These are phyloP conservation scores for Chrysemys picta DNA, from an alignment of 2,113 vertebrate species.

Conservation along the genomic window DNA sequence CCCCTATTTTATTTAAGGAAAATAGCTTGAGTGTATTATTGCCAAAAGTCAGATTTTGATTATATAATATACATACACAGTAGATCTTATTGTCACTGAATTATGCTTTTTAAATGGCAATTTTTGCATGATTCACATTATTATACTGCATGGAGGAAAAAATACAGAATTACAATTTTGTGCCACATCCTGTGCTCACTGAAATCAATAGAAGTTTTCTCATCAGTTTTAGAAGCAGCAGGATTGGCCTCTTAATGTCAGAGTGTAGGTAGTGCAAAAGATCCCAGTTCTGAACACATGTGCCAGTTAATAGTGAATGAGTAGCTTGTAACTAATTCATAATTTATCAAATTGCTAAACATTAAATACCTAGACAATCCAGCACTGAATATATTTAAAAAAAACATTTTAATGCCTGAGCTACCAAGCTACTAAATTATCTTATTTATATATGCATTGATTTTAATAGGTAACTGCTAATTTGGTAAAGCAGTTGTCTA, in stretches of 20 bases:
- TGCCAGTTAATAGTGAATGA: conserved; percentile 31
- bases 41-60: conserved; percentile 23
- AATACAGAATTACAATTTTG: conserved; percentile 16
- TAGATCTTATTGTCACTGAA: background rate
- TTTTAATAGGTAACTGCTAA: conserved; percentile 41
- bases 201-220: conserved; percentile 64
- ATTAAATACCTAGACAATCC: conserved; percentile 31
- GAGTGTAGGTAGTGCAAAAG: background rate
- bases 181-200: conserved; percentile 50
- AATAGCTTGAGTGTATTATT: background rate
- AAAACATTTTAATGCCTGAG: conserved; percentile 20
- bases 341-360: conserved; percentile 1
- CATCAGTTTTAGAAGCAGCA: conserved; percentile 58
- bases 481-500: conserved; percentile 4
- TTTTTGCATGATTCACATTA: conserved; percentile 9
- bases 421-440: conserved; percentile 15
- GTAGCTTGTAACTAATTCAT: conserved; percentile 43
- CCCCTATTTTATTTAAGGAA: background rate
- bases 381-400: conserved; percentile 9
- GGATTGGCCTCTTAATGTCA: conserved; percentile 55
- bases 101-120: background rate
- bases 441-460: conserved; percentile 25
- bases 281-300: background rate
- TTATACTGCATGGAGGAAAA: conserved; percentile 18
- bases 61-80: background rate